Base-by-base conservation (phyloP, 1,140 invertebrate genomes). In the Venturia canescens region DNA sequence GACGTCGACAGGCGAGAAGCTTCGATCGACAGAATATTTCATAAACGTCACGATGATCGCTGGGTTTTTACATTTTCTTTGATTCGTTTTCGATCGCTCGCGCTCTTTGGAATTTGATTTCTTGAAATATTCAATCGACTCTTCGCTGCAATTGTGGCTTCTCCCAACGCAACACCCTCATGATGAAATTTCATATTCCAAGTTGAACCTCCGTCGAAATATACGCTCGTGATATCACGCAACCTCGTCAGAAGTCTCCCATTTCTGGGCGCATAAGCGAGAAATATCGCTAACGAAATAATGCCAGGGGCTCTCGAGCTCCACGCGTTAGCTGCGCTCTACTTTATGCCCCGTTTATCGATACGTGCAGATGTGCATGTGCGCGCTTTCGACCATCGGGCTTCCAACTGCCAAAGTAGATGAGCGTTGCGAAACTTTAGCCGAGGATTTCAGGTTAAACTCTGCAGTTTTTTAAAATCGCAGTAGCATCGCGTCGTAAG, bases 241-340 rank as follows among this genome's bases (percentile, higher is more conserved):
- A 34, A 7, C 38, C 38, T 57, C n/a, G 34, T 38, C 50, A 76
- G 76, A 63, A 57, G 71, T 67, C 23, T 29, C n/a, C 16, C 53
- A 63, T 60, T 29, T 48, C 16, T 50, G 21, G 53, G 66, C 34
- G 66, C 34, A 44, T 67, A 69, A 63, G n/a, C n/a, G 48, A 76
- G 78, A 76, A 79, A 78, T 79, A 34, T 69, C 60, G 81, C 72
- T 60, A 80, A 74, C 48, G 34, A 50, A 78, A 79, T 48, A 75
- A 29, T 44, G 63, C 75, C 38, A 71, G 72, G 76, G 80, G 48
- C 57, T 80, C 18, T 53, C n/a, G 31, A 18, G 29, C 29, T 78
- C 81, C 82, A 27, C 13, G 83, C 82, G 82, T 81, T 87, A 84
- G 85, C 83, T 80, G 85, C 83, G 83, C 81, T 86, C 82, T 80